These are phyloP conservation scores for Drosophila rhopaloa DNA, from an alignment of 1,140 invertebrate genomes.

Conservation along the genomic window DNA sequence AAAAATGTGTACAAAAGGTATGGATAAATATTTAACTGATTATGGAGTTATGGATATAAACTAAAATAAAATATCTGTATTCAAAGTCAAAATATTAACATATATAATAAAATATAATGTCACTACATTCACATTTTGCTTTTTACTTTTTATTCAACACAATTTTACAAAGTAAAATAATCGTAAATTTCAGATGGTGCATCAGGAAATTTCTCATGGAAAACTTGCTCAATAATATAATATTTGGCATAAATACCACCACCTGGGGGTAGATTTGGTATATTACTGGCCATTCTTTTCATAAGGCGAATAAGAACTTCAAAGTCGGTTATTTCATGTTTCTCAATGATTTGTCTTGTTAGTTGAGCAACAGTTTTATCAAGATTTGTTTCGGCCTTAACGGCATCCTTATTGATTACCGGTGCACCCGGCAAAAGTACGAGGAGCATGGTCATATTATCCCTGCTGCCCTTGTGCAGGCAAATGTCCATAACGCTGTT, in stretches of 20 bases:
- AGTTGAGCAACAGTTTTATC: constrained; percentile 10
- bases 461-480: constrained; percentile 25
- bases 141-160: background rate
- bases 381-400: background rate
- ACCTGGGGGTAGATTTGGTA: constrained; percentile 22
- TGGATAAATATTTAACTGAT: too few species aligned
- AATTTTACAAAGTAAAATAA: constrained; percentile 5
- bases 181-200: constrained; percentile 5
- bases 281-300: constrained; percentile 6
- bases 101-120: too few species aligned
- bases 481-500: constrained; percentile 30
- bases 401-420: constrained; percentile 1
- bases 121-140: too few species aligned
- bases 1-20: too few species aligned
- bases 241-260: constrained; percentile 24
- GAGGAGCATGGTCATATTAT: constrained; percentile 30
- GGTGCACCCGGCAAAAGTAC: constrained; percentile 20
- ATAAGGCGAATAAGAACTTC: constrained; percentile 4
- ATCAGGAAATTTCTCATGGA: constrained; percentile 12
- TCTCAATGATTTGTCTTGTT: constrained; percentile 12
- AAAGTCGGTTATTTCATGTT: constrained; percentile 22
- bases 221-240: constrained; percentile 11
- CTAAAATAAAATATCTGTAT: too few species aligned
- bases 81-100: too few species aligned
- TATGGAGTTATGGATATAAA: too few species aligned